Percentiles rank a stretch among this genome's conserved stretches.
phyloP scores from a whole-genome alignment of 2,888 invertebrate species.

The Sarcophaga caerulescens region DNA sequence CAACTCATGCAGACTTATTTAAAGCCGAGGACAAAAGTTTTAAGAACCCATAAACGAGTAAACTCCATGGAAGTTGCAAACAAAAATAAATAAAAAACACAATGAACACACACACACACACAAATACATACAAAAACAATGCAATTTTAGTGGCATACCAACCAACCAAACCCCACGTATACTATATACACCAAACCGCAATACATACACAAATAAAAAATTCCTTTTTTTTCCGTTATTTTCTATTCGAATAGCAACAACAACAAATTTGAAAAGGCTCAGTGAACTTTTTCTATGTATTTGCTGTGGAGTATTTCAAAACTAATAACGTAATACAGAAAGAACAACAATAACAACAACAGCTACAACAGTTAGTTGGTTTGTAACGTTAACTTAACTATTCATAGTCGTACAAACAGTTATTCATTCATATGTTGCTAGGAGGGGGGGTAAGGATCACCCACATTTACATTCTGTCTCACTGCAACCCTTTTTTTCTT shows the following conservation, averaged over 20 bases:
- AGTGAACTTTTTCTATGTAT: constrained; percentile 52
- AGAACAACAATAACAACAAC: constrained; percentile 40
- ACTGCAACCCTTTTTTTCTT: background rate
- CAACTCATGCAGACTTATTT: constrained; percentile 29
- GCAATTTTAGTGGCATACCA: background rate
- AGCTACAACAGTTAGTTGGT: constrained; percentile 43
- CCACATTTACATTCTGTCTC: background rate
- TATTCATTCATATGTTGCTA: constrained; percentile 36
- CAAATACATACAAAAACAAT: constrained; percentile 10
- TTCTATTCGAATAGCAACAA: constrained; percentile 30
- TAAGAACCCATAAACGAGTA: constrained; percentile 54
- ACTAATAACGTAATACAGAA: constrained; percentile 4
- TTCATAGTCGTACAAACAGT: constrained; percentile 18
- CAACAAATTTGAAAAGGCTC: constrained; percentile 54
- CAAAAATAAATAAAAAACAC: constrained; percentile 28
- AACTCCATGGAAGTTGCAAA: constrained; percentile 37
- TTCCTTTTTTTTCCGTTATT: background rate
- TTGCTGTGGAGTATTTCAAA: constrained; percentile 13
- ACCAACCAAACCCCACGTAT: background rate
- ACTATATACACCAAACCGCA: background rate
- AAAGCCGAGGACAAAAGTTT: constrained; percentile 46
- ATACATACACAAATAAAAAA: constrained; percentile 20
- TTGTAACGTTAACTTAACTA: constrained; percentile 59
- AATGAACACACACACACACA: constrained; percentile 13
- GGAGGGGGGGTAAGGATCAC: background rate